A percentile compares a stretch with the other conserved stretches of the same genome.
These are phyloP conservation scores for Amazona ochrocephala DNA, from an alignment of 2,797 vertebrate genomes.

Conservation along the genomic window DNA sequence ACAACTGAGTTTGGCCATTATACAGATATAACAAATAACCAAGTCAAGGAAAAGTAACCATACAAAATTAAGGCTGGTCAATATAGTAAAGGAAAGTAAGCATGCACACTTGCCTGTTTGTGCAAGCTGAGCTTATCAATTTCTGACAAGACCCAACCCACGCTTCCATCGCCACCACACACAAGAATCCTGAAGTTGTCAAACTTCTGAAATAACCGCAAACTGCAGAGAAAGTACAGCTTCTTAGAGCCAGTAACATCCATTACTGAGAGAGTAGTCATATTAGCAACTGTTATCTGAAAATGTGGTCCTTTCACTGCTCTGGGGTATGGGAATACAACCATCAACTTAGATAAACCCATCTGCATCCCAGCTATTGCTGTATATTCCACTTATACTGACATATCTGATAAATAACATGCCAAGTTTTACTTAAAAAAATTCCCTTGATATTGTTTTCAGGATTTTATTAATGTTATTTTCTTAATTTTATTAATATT, in stretches of 20 bases:
- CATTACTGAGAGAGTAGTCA: background rate
- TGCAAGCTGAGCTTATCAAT: constrained; percentile 97
- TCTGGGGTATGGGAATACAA: background rate
- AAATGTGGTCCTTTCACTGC: background rate
- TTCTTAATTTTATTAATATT: background rate
- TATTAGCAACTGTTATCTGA: background rate
- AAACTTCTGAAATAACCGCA: constrained; percentile 98
- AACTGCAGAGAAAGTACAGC: constrained; percentile 77
- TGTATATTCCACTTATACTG: background rate
- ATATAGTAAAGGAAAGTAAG: background rate
- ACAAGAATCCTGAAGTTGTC: constrained; percentile 99
- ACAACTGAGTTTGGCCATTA: background rate
- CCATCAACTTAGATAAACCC: background rate
- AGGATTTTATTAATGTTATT: constrained; percentile 43
- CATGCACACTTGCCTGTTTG: constrained; percentile 87
- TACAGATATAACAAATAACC: background rate
- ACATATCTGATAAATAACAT: constrained; percentile 36
- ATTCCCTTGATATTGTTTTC: constrained; percentile 42
- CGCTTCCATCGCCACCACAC: constrained; percentile 96
- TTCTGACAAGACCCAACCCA: constrained; percentile 98
- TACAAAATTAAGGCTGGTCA: background rate
- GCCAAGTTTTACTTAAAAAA: background rate
- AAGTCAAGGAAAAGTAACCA: background rate
- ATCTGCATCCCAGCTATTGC: background rate
- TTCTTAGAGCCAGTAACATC: background rate